Evolutionary conservation across 2,888 invertebrate genomes (phyloP), one percentile per base, ranked within the genome.

Genomic region (Morpho achilles): DNA sequence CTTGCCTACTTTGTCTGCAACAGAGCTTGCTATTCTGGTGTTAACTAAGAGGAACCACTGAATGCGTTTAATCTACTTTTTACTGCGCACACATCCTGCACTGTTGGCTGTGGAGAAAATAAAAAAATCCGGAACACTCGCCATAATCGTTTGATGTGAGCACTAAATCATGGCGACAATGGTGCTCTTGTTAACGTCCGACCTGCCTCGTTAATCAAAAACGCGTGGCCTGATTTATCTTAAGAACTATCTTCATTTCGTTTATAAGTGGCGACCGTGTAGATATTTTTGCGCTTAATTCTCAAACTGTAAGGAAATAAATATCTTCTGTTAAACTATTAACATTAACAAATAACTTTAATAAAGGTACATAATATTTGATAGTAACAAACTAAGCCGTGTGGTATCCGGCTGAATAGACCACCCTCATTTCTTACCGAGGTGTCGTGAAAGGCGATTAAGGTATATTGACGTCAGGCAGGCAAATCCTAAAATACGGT

Each of bases 31-130:
- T 70, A 71, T 57, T 59, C 58, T 80, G 82, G 84, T 58, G 41
- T 51, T 53, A 56, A 64, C 66, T 70, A 69, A 72, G 69, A 71
- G 69, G 68, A 76, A 77, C 72, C 75, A 64, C 82, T 80, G 82
- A 85, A 86, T 83, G 77, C 77, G 65, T 81, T 77, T 78, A 78
- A 77, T 79, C 74, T 76, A 76, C 72, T 78, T 84, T 84, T 87
- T 84, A 87, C 77, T 80, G 70, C 79, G 62, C 68, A 67, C 70
- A 69, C 84, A 84, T 89, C 84, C 87, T 87, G 84, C 56, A 66
- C 67, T 73, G 73, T 73, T 59, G 45, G 46, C 53, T 62, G 67
- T 65, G 64, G 64, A 71, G 66, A 71, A 74, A 72, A 74, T 69
- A 73, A 69, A 67, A 65, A 43, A 65, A 67, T 67, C 67, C 65